Evolutionary conservation across 2,888 invertebrate genomes (phyloP).

Genomic region (Dorcus parallelipipedus): DNA sequence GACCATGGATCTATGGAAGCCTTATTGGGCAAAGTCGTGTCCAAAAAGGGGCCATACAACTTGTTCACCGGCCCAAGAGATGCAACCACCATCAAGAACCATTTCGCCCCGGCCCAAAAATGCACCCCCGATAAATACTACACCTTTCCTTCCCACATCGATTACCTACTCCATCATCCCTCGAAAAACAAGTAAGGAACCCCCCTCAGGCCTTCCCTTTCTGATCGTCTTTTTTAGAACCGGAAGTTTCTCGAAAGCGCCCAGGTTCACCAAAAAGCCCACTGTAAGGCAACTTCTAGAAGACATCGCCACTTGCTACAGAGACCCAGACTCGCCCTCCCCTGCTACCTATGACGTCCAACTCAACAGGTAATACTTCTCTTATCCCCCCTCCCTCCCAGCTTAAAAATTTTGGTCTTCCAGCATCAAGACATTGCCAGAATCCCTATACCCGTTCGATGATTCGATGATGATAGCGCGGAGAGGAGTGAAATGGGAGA

Average conservation of each 20-base stretch:
- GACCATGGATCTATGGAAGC: constrained; percentile 28
- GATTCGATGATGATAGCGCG: constrained; percentile 33
- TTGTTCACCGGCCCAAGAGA: constrained; percentile 53
- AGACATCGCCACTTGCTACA: constrained; percentile 52
- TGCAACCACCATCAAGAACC: constrained; percentile 53
- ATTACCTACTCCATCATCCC: constrained; percentile 35
- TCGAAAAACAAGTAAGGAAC: constrained; percentile 1
- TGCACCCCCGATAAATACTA: constrained; percentile 37
- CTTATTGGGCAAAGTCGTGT: constrained; percentile 30
- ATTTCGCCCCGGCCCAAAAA: constrained; percentile 45
- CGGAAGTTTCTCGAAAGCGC: constrained; percentile 38
- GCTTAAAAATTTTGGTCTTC: neutral
- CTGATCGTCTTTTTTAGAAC: constrained; percentile 21
- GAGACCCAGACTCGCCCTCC: constrained; percentile 53
- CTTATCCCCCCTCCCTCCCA: neutral
- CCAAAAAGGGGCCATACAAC: constrained; percentile 44
- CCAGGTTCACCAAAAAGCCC: constrained; percentile 43
- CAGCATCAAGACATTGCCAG: constrained; percentile 14
- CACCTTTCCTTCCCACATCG: constrained; percentile 33
- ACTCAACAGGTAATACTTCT: neutral
- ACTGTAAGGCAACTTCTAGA: constrained; percentile 51
- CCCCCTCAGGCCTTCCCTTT: neutral
- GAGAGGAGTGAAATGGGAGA: constrained; percentile 36
- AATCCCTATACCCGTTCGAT: constrained; percentile 34
- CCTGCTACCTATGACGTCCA: constrained; percentile 49